These are phyloP conservation scores for Liodrosophila aerea DNA, from an alignment of 2,888 invertebrate genomes.

Conservation along the genomic window DNA sequence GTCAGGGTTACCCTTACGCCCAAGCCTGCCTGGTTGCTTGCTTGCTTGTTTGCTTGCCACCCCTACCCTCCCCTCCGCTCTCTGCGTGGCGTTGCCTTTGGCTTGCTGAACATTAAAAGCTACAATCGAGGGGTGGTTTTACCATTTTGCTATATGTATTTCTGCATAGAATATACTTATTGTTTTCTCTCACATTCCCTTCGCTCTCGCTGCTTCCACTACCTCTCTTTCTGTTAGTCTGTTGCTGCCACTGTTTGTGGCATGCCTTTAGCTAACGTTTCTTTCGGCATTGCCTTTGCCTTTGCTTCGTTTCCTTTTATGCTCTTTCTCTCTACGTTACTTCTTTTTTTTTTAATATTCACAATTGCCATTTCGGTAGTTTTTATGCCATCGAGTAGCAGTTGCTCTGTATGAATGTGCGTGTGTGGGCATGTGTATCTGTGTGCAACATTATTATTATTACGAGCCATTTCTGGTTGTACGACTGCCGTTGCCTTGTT, in stretches of 20 bases:
- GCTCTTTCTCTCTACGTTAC: slow-evolving; percentile 17
- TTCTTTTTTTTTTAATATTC: slow-evolving; percentile 69
- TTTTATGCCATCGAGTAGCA: slow-evolving; percentile 51
- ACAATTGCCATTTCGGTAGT: slow-evolving; percentile 76
- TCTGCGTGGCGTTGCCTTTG: slow-evolving; percentile 6
- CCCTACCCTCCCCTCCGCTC: background rate
- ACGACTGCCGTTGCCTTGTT: slow-evolving; percentile 55
- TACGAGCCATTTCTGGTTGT: slow-evolving; percentile 72
- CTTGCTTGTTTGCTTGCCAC: background rate
- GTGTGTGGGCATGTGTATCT: slow-evolving; percentile 36
- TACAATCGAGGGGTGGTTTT: slow-evolving; percentile 61
- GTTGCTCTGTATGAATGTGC: slow-evolving; percentile 26
- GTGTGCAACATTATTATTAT: slow-evolving; percentile 72
- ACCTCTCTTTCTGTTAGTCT: slow-evolving; percentile 24
- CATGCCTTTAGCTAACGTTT: slow-evolving; percentile 60
- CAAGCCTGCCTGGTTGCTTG: background rate
- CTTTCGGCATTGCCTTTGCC: slow-evolving; percentile 37
- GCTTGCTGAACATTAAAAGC: slow-evolving; percentile 21
- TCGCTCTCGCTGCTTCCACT: slow-evolving; percentile 21
- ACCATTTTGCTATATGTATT: slow-evolving; percentile 64
- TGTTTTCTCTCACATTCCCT: slow-evolving; percentile 25
- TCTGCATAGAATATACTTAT: slow-evolving; percentile 43
- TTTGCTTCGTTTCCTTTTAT: slow-evolving; percentile 27
- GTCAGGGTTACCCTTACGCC: background rate
- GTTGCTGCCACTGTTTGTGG: slow-evolving; percentile 18